Evolutionary conservation across 2,888 invertebrate genomes (phyloP).

Genomic region (Dasysyrphus albostriatus): DNA sequence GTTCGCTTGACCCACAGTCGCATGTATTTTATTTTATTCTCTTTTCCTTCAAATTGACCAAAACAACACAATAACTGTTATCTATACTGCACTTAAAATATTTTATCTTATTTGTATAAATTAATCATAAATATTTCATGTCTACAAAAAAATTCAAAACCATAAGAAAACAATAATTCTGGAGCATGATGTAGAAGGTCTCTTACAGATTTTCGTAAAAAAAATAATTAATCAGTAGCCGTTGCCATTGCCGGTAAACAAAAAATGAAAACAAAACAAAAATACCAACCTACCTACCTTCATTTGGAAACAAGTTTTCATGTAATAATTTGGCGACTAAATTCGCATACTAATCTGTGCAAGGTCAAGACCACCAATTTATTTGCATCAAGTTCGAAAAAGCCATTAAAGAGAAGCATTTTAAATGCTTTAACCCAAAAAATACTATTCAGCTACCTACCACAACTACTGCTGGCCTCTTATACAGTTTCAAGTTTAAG

Average conservation of each 20-base stretch:
- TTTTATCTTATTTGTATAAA: neutral
- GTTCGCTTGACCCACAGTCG: neutral
- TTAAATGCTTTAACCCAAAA: conserved; percentile 21
- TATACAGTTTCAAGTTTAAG: conserved; percentile 56
- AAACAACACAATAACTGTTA: neutral
- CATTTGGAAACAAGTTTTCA: conserved; percentile 46
- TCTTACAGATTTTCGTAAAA: neutral
- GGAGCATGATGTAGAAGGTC: conserved; percentile 9
- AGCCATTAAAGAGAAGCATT: conserved; percentile 22
- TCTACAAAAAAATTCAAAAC: neutral
- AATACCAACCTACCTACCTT: conserved; percentile 13
- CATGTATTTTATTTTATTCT: neutral
- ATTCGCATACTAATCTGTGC: conserved; percentile 7
- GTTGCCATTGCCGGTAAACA: neutral
- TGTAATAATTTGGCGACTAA: conserved; percentile 19
- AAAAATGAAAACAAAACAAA: conserved; percentile 12
- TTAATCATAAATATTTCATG: neutral
- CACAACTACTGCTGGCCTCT: conserved; percentile 13
- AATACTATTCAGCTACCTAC: neutral
- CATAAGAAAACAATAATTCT: conserved; percentile 20
- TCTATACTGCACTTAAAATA: neutral
- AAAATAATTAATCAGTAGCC: conserved; percentile 14
- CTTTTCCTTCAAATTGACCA: neutral
- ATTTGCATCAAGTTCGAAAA: conserved; percentile 32
- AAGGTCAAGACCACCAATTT: conserved; percentile 66